Conservation (phyloP, 2,888 invertebrate species). For the Anorthoa munda region DNA sequence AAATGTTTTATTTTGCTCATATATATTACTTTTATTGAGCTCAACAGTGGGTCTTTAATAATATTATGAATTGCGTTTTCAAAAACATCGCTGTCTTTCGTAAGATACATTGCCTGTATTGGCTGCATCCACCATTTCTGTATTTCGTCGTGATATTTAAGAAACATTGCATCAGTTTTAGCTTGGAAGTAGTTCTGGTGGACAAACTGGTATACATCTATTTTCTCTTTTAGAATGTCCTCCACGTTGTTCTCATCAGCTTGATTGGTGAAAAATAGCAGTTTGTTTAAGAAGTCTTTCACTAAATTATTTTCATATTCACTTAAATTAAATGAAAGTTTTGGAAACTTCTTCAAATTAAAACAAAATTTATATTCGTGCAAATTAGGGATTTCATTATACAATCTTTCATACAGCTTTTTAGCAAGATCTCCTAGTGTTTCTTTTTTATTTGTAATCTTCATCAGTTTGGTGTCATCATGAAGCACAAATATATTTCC, state of each 20-base stretch:
- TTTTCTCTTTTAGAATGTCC: too few relatives aligned
- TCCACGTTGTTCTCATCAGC: slow-evolving; percentile 35
- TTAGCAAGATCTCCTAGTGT: slow-evolving; percentile 2
- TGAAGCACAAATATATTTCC: slow-evolving; percentile 2
- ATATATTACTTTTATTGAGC: slow-evolving; percentile 5
- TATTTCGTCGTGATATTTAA: slow-evolving; percentile 51
- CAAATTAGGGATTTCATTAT: neutral
- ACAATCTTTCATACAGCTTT: neutral
- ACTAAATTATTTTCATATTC: neutral
- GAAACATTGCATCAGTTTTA: slow-evolving; percentile 38
- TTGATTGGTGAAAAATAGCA: neutral
- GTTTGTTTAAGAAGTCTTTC: neutral
- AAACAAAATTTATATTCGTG: neutral
- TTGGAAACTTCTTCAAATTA: neutral
- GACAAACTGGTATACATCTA: slow-evolving; percentile 6
- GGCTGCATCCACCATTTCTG: slow-evolving; percentile 49
- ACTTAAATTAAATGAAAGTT: neutral
- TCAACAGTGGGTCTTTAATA: slow-evolving; percentile 22
- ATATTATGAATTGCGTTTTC: slow-evolving; percentile 19
- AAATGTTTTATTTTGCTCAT: too few relatives aligned
- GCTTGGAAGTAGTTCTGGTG: neutral
- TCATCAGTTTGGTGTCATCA: neutral
- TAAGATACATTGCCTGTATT: slow-evolving; percentile 21
- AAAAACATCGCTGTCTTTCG: slow-evolving; percentile 21
- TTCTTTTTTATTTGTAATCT: neutral